A percentile compares a stretch with the other conserved stretches of the same genome.
These are phyloP conservation scores for Phataginus tetradactyla DNA, from an alignment of 2,797 vertebrate genomes.

Conservation along the genomic window DNA sequence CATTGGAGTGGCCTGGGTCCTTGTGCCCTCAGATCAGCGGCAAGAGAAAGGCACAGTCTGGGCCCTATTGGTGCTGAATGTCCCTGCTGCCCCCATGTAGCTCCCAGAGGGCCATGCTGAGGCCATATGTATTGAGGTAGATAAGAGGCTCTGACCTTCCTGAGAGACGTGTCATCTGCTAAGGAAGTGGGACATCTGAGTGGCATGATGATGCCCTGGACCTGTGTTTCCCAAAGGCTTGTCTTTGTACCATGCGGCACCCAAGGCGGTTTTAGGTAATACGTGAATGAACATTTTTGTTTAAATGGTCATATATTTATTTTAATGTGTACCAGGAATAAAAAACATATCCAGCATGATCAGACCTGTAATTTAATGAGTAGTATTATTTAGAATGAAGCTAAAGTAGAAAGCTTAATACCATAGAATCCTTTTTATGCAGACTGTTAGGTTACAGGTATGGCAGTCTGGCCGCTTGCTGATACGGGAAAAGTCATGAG, in stretches of 20 bases:
- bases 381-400: neutral
- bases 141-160: slow-evolving; percentile 62
- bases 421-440: neutral
- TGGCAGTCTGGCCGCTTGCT: neutral
- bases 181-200: slow-evolving; percentile 68
- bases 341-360: neutral
- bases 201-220: neutral
- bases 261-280: neutral
- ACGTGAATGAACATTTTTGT: neutral
- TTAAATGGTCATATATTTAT: slow-evolving; percentile 5
- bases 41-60: neutral
- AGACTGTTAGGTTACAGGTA: neutral
- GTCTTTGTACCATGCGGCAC: neutral
- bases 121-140: slow-evolving; percentile 59
- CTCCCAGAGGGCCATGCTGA: slow-evolving; percentile 64
- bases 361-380: slow-evolving; percentile 28
- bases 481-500: neutral
- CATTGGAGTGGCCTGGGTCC: neutral
- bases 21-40: neutral
- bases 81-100: neutral
- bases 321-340: neutral
- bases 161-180: slow-evolving; percentile 74
- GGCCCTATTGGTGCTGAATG: neutral
- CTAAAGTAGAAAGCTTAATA: neutral
- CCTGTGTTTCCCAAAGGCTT: slow-evolving; percentile 17